Conservation (phyloP, 2,113 vertebrate species). For the Xyrauchen texanus region DNA sequence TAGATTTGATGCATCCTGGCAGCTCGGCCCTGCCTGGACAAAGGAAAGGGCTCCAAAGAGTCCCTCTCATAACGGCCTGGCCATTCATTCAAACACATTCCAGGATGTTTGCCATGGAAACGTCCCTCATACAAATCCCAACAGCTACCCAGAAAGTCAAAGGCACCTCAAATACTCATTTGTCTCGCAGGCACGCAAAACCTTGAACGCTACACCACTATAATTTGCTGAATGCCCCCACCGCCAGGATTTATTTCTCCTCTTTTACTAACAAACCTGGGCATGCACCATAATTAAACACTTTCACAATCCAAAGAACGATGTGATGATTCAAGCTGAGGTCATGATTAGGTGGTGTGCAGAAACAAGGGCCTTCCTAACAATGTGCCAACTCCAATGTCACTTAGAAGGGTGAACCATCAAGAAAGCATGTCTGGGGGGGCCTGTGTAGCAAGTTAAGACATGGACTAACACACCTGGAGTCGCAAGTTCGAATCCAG, state of each 20-base stretch:
- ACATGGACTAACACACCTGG: too few relatives aligned
- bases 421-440: too few relatives aligned
- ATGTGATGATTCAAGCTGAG: too few relatives aligned
- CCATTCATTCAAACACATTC: conserved; percentile 50
- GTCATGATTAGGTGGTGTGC: too few relatives aligned
- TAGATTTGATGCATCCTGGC: conserved; percentile 36
- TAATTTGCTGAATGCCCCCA: conserved; percentile 17
- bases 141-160: conserved; percentile 43
- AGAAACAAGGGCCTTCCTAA: too few relatives aligned
- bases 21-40: conserved; percentile 41
- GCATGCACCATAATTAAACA: not conserved
- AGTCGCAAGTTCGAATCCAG: too few relatives aligned
- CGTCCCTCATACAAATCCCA: conserved; percentile 16
- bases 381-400: too few relatives aligned
- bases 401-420: too few relatives aligned
- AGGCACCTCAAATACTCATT: conserved; percentile 53
- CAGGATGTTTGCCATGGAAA: conserved; percentile 60
- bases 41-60: conserved; percentile 47
- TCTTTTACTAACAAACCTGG: not conserved
- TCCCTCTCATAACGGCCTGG: conserved; percentile 36
- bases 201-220: conserved; percentile 6
- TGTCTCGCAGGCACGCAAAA: conserved; percentile 52
- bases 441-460: too few relatives aligned
- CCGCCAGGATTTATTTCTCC: not conserved
- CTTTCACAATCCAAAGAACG: not conserved